Evolutionary conservation across 2,113 vertebrate genomes (phyloP).

Genomic region (Nesogale talazaci): DNA sequence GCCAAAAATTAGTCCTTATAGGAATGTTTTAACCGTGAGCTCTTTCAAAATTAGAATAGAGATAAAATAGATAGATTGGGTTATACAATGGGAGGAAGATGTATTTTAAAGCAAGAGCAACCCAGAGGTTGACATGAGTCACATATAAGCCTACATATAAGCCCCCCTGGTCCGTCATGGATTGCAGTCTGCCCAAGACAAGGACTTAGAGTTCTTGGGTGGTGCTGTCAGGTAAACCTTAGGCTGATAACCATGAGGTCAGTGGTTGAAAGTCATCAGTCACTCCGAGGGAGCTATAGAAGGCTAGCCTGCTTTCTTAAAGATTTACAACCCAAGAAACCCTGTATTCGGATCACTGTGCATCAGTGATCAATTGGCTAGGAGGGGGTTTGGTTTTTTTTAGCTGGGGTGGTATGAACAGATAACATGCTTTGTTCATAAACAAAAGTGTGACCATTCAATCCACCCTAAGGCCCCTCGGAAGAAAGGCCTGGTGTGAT

Average conservation of each 20-base stretch:
- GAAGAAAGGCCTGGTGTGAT: not conserved
- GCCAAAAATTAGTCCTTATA: not conserved
- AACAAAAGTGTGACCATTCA: not conserved
- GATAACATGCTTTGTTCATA: not conserved
- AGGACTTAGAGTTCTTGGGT: not conserved
- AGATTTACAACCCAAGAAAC: no score
- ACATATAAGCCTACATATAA: not conserved
- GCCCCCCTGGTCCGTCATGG: not conserved
- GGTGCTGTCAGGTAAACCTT: no score
- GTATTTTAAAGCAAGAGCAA: not conserved
- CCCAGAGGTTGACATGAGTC: not conserved
- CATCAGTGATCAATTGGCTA: no score
- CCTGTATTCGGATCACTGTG: no score
- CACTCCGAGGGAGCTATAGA: no score
- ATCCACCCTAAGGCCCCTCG: not conserved
- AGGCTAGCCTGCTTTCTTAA: no score
- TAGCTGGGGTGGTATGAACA: not conserved
- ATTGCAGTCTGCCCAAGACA: not conserved
- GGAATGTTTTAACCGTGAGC: constrained; percentile 15
- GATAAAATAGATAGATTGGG: not conserved
- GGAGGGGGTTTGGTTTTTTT: no score
- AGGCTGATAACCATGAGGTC: no score
- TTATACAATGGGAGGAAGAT: not conserved
- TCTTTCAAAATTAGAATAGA: not conserved
- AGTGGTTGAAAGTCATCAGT: no score